Evolutionary conservation across 2,888 invertebrate species (phyloP).

Genomic region (Lithophane ornitopus): DNA sequence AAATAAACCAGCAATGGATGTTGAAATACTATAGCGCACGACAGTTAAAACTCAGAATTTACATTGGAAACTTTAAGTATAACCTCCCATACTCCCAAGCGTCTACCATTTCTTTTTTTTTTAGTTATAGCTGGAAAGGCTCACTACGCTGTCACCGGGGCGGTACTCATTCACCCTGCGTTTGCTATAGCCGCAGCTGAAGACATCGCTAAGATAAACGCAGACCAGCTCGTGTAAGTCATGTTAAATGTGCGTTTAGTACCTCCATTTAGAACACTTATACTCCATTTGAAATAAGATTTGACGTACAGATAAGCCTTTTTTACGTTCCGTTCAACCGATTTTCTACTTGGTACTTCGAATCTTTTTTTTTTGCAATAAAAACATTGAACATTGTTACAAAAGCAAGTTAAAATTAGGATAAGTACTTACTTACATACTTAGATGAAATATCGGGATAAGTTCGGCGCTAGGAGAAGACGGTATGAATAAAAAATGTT

Average conservation of each 20-base stretch:
- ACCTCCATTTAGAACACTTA: background rate
- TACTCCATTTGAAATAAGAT: too few species aligned
- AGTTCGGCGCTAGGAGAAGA: background rate
- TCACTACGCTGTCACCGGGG: slow-evolving; percentile 76
- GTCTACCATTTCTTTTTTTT: slow-evolving; percentile 6
- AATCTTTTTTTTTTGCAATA: background rate
- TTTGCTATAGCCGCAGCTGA: slow-evolving; percentile 79
- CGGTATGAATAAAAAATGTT: background rate
- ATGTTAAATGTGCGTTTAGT: background rate
- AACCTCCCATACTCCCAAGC: background rate
- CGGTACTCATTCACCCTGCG: slow-evolving; percentile 76
- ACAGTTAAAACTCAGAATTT: too few species aligned
- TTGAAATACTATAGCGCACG: too few species aligned
- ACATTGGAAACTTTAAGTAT: too few species aligned
- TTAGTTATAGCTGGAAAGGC: slow-evolving; percentile 71
- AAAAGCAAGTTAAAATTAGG: background rate
- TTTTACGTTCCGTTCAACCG: too few species aligned
- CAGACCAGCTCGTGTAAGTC: slow-evolving; percentile 67
- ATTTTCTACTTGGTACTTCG: too few species aligned
- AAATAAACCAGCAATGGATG: too few species aligned
- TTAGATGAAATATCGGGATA: background rate
- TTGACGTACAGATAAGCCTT: too few species aligned
- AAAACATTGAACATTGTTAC: background rate
- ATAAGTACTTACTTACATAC: too few species aligned
- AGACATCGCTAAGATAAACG: slow-evolving; percentile 76